These are phyloP conservation scores for Sphenopsis melanotis DNA, from an alignment of 2,797 vertebrate genomes.

Conservation along the genomic window DNA sequence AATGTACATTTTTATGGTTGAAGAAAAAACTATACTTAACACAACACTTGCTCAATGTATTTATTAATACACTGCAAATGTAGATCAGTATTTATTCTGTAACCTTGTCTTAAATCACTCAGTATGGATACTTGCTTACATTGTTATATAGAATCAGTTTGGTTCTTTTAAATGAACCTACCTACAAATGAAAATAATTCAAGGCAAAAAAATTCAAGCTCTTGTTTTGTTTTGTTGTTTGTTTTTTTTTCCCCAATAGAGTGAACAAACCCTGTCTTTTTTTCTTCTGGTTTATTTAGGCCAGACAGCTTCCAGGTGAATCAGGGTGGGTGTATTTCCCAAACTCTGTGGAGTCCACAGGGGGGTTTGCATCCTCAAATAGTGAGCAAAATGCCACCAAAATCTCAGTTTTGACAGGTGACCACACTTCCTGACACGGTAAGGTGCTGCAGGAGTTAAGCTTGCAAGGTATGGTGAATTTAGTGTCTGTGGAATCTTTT, in stretches of 20 bases:
- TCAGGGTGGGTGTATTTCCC: neutral
- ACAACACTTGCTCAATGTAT: neutral
- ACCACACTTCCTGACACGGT: neutral
- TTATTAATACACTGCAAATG: neutral
- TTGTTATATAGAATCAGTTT: neutral
- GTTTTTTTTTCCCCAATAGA: accelerated
- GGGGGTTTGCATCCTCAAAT: neutral
- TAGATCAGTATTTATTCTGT: neutral
- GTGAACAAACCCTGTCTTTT: neutral
- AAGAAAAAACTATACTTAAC: neutral
- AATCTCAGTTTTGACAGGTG: neutral
- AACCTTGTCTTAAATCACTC: neutral
- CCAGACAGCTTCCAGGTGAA: neutral
- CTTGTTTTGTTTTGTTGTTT: neutral
- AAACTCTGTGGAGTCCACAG: neutral
- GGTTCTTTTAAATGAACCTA: neutral
- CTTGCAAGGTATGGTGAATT: neutral
- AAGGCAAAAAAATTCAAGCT: neutral
- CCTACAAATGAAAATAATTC: slow-evolving; percentile 6
- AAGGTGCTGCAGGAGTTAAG: neutral
- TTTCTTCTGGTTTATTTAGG: neutral
- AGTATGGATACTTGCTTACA: neutral
- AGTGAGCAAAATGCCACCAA: neutral
- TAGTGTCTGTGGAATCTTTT: neutral
- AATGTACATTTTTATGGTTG: neutral